Evolutionary conservation across 1,140 invertebrate species (phyloP).

Genomic region (Diplogasteroides magnus): DNA sequence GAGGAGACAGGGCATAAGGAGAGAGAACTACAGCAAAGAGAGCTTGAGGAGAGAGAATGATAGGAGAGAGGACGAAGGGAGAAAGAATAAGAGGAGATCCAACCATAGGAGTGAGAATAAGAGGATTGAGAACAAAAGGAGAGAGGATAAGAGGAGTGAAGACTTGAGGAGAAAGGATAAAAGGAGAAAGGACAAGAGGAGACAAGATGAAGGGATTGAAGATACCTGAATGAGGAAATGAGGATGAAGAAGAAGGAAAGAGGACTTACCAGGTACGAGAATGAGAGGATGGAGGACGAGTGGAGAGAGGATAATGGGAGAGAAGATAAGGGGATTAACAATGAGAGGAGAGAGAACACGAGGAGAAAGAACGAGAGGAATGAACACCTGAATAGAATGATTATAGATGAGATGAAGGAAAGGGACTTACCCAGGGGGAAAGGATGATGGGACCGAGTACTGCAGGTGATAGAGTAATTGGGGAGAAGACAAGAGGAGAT

Average conservation of each 20-base stretch:
- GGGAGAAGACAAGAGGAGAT: slow-evolving; percentile 26
- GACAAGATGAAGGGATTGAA: slow-evolving; percentile 30
- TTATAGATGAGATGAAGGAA: slow-evolving; percentile 16
- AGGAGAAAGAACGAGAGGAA: slow-evolving; percentile 41
- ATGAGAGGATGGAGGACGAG: slow-evolving; percentile 45
- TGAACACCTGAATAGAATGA: slow-evolving; percentile 23
- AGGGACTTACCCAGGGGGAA: slow-evolving; percentile 13
- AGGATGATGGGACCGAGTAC: slow-evolving; percentile 40
- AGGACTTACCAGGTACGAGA: slow-evolving; percentile 21
- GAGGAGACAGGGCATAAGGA: slow-evolving; percentile 46
- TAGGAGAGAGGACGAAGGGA: slow-evolving; percentile 40
- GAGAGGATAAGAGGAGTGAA: slow-evolving; percentile 34
- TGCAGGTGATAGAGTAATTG: slow-evolving; percentile 34
- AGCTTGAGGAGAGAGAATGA: slow-evolving; percentile 41
- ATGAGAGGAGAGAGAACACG: slow-evolving; percentile 37
- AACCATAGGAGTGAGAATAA: slow-evolving; percentile 34
- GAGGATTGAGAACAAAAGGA: background rate
- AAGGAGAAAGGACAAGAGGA: slow-evolving; percentile 29
- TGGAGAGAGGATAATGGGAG: slow-evolving; percentile 36
- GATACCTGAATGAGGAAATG: slow-evolving; percentile 20
- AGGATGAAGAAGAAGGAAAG: slow-evolving; percentile 18
- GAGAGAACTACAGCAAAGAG: slow-evolving; percentile 43
- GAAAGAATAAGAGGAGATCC: slow-evolving; percentile 35
- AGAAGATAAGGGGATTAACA: slow-evolving; percentile 28
- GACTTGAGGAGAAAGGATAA: slow-evolving; percentile 34